phyloP scores from a whole-genome alignment of 2,888 invertebrate species.

The Drymonia ruficornis region DNA sequence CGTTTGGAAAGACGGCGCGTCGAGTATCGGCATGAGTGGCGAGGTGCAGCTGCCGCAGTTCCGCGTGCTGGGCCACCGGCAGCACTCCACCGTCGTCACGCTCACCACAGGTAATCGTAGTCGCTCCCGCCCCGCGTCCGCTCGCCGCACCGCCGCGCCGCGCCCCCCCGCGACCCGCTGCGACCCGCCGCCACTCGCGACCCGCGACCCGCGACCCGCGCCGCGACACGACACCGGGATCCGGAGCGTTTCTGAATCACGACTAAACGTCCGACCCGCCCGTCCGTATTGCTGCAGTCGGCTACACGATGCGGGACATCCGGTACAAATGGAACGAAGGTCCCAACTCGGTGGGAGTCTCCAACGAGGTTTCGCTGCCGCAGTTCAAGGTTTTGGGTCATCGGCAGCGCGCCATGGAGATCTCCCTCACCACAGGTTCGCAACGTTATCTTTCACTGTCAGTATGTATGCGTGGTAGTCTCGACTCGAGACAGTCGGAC shows the following conservation, averaged over 20 bases:
- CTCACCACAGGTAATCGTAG: constrained; percentile 92
- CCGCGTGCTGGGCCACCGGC: constrained; percentile 96
- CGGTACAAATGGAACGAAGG: constrained; percentile 98
- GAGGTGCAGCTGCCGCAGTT: constrained; percentile 97
- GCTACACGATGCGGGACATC: constrained; percentile 98
- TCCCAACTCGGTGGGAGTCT: constrained; percentile 95
- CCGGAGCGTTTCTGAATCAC: constrained; percentile 36
- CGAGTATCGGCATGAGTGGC: constrained; percentile 95
- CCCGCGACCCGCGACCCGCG: constrained; percentile 12
- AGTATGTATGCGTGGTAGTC: neutral
- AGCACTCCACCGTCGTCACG: constrained; percentile 94
- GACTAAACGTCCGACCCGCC: constrained; percentile 46
- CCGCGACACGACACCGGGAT: constrained; percentile 19
- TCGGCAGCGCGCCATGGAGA: constrained; percentile 96
- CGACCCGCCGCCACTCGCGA: constrained; percentile 11
- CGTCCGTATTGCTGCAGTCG: constrained; percentile 87
- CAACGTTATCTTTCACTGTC: constrained; percentile 2
- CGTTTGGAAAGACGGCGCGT: constrained; percentile 94
- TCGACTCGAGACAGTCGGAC: neutral
- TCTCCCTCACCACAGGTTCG: constrained; percentile 96
- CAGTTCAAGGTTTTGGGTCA: constrained; percentile 98
- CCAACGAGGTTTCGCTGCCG: constrained; percentile 96
- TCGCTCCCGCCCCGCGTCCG: constrained; percentile 15
- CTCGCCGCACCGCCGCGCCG: constrained; percentile 15
- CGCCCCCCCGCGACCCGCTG: constrained; percentile 34